Evolutionary conservation across 2,888 invertebrate genomes (phyloP), one percentile per base, ranked within the genome.

Genomic region (Eurois occulta): DNA sequence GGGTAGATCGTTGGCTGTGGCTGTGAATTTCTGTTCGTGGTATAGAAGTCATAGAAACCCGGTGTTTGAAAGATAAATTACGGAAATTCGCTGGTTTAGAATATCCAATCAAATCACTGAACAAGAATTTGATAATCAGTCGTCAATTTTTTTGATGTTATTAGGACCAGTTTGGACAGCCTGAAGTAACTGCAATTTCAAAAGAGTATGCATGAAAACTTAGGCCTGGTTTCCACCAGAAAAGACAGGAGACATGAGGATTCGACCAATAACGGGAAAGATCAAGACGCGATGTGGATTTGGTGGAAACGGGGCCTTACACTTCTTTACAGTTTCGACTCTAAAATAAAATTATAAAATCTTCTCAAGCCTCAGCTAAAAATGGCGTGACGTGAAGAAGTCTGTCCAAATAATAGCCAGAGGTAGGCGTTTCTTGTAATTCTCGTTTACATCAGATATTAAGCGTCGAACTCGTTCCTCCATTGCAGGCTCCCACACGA

Each of bases 391-490:
- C 35, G 24, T 41, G 52, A 81, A 80, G 82, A 71, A 52, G 65
- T 52, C 66, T 75, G 84, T 16, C 66, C 78, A 75, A 86, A 85
- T 81, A 70, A 69, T 66, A 66, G 35, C 41, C 52, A 16, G 52
- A n/a, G 70, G 80, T 82, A 77, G 77, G 88, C 77, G 84, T 78
- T 74, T 74, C 85, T 80, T 74, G 88, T 79, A 72, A 72, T 75
- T 86, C 88, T 87, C 69, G 85, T 88, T 87, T 87, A 71, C 77
- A 80, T 79, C 64, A 66, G 74, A 77, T 87, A 76, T 75, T 71
- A 75, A 78, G 65, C 71, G 76, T 43, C 72, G 78, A 86, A 86
- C 87, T 77, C 69, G 87, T 87, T 87, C 79, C 46, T 28, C 75
- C 65, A 77, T 77, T 77, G 68, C 68, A 72, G 69, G 68, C 85